A percentile compares a stretch with the other conserved stretches of the same genome.
Conservation (phyloP, 2,113 vertebrate genomes). For the Hiodon alosoides region DNA sequence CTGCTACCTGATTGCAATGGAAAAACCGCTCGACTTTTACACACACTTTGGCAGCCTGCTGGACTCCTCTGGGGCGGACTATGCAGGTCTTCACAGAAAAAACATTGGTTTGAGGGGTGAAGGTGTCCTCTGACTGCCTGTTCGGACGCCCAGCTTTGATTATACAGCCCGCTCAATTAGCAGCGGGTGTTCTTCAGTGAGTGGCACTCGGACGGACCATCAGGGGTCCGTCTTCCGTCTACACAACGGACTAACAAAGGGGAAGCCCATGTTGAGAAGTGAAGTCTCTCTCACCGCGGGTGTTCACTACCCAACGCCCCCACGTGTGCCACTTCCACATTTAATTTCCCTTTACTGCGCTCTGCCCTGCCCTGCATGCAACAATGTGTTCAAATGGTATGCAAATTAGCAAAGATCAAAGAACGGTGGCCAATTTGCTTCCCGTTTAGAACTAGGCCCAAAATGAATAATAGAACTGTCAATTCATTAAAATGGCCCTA, state of each 20-base stretch:
- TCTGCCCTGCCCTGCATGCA: background rate
- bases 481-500: background rate
- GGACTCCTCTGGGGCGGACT: background rate
- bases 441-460: background rate
- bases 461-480: conserved; percentile 12
- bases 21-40: background rate
- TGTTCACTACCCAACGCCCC: no score
- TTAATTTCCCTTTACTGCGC: background rate
- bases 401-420: conserved; percentile 1
- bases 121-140: background rate
- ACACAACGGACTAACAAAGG: no score
- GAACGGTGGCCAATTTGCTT: background rate
- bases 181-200: background rate
- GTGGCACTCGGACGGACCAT: no score
- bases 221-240: no score
- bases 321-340: no score
- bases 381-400: background rate
- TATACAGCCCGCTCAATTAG: background rate
- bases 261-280: no score
- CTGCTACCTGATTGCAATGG: background rate
- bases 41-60: background rate
- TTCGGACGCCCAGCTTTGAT: background rate
- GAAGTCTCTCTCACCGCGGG: no score
- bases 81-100: background rate
- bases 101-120: conserved; percentile 6